Base-by-base conservation (phyloP, 1,140 invertebrate species). In the Dreissena rostriformis region DNA sequence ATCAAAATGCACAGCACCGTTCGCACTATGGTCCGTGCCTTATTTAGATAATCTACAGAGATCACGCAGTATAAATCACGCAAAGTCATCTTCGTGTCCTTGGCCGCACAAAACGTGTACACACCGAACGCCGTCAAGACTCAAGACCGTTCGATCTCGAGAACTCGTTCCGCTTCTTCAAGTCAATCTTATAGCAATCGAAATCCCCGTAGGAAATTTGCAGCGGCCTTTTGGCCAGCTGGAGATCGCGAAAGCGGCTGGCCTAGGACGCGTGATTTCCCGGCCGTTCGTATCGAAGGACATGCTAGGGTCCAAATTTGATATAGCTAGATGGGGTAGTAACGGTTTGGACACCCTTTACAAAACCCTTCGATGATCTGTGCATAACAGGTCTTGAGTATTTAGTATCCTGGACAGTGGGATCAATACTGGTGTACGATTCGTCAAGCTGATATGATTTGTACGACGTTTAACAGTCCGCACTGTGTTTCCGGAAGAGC, bases 1-100 rank as follows among this genome's bases (percentile, higher is more conserved):
- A 93, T 99, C 98, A 93, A 99, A 99, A 92, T 98, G 97, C 17
- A 99, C 95, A 92, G 99, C 98, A 28, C 98, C 98, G 14, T 98
- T 67, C 98, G 95, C n/a, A 99, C 98, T 78, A 99, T 98, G 6
- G 99, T 99, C 39, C 98, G 94, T 5, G 98, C 98, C 94, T 99
- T 99, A 94, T 99, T 98, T 12, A 99, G 96, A 85, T 98, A 96
- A 93, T 99, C 98, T 90, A 98, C 97, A 92, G 99, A 98, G 52
- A 99, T 95, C 1, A 99, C 98, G 92, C 98, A 99, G 91, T 99
- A 99, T 28, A 99, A 94, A 94, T 99, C 98, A 83, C 97, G 94
- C 73, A 92, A 79, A 24, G 90, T 91, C 67, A 91, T 92, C 90
- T 74, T 93, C 90, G 96, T 96, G 17, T 24, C 97, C 97, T 80